Conservation (phyloP, 1,140 invertebrate genomes). For the Camponotus floridanus region DNA sequence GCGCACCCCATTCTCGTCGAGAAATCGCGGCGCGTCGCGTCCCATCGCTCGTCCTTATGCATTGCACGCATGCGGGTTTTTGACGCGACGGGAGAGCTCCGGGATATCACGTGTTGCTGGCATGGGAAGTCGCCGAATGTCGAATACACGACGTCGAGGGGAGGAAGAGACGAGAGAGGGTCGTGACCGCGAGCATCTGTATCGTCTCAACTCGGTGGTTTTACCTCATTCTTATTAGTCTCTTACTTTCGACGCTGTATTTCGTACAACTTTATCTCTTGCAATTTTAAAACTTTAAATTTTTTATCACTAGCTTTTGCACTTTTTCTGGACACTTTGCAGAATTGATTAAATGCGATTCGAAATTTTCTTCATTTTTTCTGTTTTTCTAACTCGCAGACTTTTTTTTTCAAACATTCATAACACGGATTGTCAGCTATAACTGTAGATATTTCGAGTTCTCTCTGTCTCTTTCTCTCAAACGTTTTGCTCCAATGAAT, state of each 20-base stretch:
- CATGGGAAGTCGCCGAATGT: slow-evolving; percentile 31
- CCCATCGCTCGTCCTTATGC: slow-evolving; percentile 39
- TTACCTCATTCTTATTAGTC: not conserved
- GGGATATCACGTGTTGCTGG: slow-evolving; percentile 53
- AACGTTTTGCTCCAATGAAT: no score
- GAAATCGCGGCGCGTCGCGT: slow-evolving; percentile 40
- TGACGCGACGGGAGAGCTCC: slow-evolving; percentile 18
- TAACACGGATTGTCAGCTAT: not conserved
- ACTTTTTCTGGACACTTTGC: no score
- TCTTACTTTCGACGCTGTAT: not conserved
- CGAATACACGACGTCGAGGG: not conserved
- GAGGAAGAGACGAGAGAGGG: not conserved
- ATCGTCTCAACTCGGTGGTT: not conserved
- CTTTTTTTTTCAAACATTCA: not conserved
- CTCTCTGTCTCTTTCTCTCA: no score
- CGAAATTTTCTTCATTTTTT: not conserved
- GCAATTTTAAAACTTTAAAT: not conserved
- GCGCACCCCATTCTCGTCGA: slow-evolving; percentile 54
- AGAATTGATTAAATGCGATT: not conserved
- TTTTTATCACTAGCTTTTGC: not conserved
- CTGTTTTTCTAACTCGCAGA: not conserved
- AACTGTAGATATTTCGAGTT: not conserved
- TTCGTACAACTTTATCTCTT: no score
- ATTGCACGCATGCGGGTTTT: slow-evolving; percentile 60
- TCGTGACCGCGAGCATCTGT: slow-evolving; percentile 7